Base-by-base conservation (phyloP, 2,888 invertebrate species). In the Pollenia amentaria region DNA sequence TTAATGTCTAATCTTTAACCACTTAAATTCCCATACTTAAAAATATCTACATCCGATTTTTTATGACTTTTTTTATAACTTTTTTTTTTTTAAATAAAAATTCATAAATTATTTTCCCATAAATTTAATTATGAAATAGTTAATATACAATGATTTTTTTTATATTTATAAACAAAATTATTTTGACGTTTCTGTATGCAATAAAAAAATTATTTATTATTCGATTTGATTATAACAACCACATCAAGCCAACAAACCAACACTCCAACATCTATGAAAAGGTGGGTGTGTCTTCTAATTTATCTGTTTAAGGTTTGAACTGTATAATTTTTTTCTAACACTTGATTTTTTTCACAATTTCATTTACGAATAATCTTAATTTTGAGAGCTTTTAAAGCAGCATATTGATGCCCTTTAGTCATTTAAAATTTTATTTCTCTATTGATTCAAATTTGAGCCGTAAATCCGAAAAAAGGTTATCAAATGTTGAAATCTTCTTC, bases 251-350 rank as follows among this genome's bases (percentile, higher is more conserved):
- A 73, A n/a, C 21, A 21, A 44, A 10, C n/a, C 48, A 62, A 42
- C n/a, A 44, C 18, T 10, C 3, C 8, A 55, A 44, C 46, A 38
- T 10, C 16, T 11, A 14, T 51, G 29, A 70, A 67, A 53, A 53
- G 62, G 80, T 85, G 76, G 80, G 85, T 77, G 85, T 85, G 85
- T 79, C 70, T 46, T 62, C 40, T 44, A 79, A 79, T 72, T 57
- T 40, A 72, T 81, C 80, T 38, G 55, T 46, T 62, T 57, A 42
- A 11, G 64, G 12, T 75, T 64, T 67, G 16, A 60, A 60, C 21
- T 48, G 57, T 40, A 40, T 73, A 51, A 57, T 8, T 51, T 70
- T 65, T 72, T 53, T 65, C 3, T 60, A 42, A 60, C 29, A 29
- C 29, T 29, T 46, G 11, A 44, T 60, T 11, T 46, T 73, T 67